phyloP scores from a whole-genome alignment of 1,140 invertebrate genomes.

The Apis cerana region DNA sequence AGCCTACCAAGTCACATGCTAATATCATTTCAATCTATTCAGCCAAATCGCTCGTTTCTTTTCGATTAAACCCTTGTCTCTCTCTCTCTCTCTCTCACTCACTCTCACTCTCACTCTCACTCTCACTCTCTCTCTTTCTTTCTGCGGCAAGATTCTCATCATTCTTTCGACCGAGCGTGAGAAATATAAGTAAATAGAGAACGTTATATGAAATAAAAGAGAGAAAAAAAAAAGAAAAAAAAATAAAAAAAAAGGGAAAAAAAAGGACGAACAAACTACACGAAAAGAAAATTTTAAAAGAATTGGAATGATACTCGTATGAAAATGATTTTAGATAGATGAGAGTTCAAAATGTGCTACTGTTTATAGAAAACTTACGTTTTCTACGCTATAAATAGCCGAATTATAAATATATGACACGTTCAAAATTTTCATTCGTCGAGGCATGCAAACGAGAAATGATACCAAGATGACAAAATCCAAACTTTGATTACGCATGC shows the following conservation, averaged over 20 bases:
- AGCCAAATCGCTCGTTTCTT: conserved; percentile 29
- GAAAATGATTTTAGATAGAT: background rate
- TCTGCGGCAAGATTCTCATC: conserved; percentile 29
- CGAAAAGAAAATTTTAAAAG: background rate
- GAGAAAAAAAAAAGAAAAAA: conserved; percentile 1
- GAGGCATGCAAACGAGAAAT: conserved; percentile 63
- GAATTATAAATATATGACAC: conserved; percentile 12
- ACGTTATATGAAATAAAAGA: background rate
- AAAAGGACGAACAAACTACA: background rate
- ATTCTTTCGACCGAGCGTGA: conserved; percentile 48
- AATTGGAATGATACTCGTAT: conserved; percentile 3
- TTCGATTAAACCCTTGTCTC: conserved; percentile 16
- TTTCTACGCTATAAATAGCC: conserved; percentile 47
- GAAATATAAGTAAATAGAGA: conserved; percentile 29
- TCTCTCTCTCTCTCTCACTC: no score
- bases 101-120: no score
- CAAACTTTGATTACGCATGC: conserved; percentile 77
- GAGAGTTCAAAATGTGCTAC: background rate
- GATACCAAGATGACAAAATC: conserved; percentile 62
- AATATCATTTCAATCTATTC: conserved; percentile 65
- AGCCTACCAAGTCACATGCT: conserved; percentile 77
- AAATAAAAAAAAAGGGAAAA: background rate
- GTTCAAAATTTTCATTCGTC: conserved; percentile 45
- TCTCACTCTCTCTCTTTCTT: no score
- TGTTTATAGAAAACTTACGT: conserved; percentile 21